Evolutionary conservation across 2,797 vertebrate genomes (phyloP).

Genomic region (Clarias laeviceps): DNA sequence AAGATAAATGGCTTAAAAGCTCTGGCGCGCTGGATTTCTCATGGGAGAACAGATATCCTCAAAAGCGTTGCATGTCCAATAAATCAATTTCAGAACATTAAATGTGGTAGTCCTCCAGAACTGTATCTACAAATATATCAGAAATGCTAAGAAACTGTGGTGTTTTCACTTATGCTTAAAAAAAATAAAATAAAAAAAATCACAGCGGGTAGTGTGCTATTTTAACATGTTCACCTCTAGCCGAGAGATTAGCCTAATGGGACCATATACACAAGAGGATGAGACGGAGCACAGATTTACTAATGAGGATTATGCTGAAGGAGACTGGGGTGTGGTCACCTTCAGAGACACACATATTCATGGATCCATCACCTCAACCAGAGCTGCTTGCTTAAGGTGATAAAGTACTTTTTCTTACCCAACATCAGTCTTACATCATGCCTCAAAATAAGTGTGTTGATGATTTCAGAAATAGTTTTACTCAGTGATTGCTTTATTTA

Average conservation of each 20-base stretch:
- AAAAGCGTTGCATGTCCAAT: neutral
- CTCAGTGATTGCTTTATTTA: neutral
- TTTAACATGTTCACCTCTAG: conserved; percentile 36
- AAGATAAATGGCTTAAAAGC: conserved; percentile 15
- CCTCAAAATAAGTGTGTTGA: neutral
- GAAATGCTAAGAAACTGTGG: neutral
- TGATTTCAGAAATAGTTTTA: neutral
- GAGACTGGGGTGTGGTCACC: conserved; percentile 59
- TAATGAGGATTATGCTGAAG: conserved; percentile 70
- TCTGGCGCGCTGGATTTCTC: neutral
- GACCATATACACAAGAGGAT: conserved; percentile 76
- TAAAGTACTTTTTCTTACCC: neutral
- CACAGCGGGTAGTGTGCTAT: conserved; percentile 24
- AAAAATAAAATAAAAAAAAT: neutral
- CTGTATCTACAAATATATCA: neutral
- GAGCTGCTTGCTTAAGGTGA: neutral
- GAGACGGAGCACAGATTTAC: conserved; percentile 66
- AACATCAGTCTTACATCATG: neutral
- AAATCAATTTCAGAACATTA: neutral
- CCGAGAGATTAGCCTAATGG: conserved; percentile 76
- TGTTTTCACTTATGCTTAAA: conserved; percentile 6
- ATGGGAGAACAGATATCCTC: neutral
- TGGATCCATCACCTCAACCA: conserved; percentile 13
- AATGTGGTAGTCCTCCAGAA: neutral
- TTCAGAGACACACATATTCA: conserved; percentile 47